These are phyloP conservation scores for Anhinga anhinga DNA, from an alignment of 2,113 vertebrate genomes.

Conservation along the genomic window DNA sequence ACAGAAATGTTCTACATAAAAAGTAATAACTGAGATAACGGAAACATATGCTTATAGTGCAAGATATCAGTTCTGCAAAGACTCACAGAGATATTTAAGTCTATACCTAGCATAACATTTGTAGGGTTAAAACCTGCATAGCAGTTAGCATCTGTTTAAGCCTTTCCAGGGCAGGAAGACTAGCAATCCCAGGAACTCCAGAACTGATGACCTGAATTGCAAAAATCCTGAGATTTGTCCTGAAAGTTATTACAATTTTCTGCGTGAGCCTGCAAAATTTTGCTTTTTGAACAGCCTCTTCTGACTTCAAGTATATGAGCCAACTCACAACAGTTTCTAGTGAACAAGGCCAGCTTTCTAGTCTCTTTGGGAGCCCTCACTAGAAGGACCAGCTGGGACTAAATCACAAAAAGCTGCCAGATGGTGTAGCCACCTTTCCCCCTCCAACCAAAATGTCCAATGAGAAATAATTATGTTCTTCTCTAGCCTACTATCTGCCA, in stretches of 20 bases:
- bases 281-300: conserved; percentile 4
- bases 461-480: conserved; percentile 13
- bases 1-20: neutral
- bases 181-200: neutral
- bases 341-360: conserved; percentile 23
- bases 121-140: neutral
- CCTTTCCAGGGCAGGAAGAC: neutral
- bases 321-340: conserved; percentile 12
- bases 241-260: conserved; percentile 10
- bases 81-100: neutral
- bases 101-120: neutral
- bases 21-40: neutral
- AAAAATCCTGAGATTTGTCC: neutral
- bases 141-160: neutral
- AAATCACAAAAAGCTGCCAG: conserved; percentile 45
- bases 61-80: neutral
- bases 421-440: conserved; percentile 44
- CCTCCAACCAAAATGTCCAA: conserved; percentile 33
- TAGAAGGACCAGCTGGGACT: conserved; percentile 56
- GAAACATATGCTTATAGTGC: neutral
- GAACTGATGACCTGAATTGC: neutral
- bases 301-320: neutral
- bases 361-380: conserved; percentile 32
- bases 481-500: neutral
- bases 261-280: neutral